Evolutionary conservation across 2,113 vertebrate genomes (phyloP).

Genomic region (Chamaetylas fuelleborni): DNA sequence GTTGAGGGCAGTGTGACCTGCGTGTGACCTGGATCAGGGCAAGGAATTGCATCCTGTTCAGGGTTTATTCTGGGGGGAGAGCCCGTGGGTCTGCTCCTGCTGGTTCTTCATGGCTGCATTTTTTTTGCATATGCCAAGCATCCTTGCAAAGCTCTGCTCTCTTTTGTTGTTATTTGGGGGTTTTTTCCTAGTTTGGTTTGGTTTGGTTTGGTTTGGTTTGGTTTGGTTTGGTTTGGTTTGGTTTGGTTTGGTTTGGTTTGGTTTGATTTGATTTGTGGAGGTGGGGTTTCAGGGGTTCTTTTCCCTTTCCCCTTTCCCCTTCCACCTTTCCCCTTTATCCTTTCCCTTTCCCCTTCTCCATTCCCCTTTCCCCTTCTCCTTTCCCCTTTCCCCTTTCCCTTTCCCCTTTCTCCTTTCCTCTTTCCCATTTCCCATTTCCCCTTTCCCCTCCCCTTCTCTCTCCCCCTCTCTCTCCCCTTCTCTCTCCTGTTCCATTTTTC

Average conservation of each 20-base stretch:
- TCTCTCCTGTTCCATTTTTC: neutral
- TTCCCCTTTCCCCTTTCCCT: too few species aligned
- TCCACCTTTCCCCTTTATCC: rapidly evolving
- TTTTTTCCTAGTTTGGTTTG: neutral
- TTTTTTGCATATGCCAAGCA: neutral
- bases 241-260: neutral
- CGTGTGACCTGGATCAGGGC: neutral
- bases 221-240: neutral
- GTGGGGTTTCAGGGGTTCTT: rapidly evolving
- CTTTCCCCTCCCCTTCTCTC: too few species aligned
- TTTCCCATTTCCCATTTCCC: too few species aligned
- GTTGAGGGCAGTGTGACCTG: neutral
- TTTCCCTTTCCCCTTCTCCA: too few species aligned
- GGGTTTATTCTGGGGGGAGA: neutral
- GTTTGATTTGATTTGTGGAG: neutral
- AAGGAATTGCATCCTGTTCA: neutral
- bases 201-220: neutral
- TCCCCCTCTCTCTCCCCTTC: too few species aligned
- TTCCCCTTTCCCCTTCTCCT: too few species aligned
- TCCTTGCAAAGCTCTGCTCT: neutral
- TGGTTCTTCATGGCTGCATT: neutral
- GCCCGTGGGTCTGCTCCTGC: neutral
- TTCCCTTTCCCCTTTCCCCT: rapidly evolving
- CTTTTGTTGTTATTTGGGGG: neutral
- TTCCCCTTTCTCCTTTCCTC: too few species aligned